Evolutionary conservation across 1,140 invertebrate genomes (phyloP), one percentile per base, ranked within the genome.

Genomic region (Amyelois transitella): DNA sequence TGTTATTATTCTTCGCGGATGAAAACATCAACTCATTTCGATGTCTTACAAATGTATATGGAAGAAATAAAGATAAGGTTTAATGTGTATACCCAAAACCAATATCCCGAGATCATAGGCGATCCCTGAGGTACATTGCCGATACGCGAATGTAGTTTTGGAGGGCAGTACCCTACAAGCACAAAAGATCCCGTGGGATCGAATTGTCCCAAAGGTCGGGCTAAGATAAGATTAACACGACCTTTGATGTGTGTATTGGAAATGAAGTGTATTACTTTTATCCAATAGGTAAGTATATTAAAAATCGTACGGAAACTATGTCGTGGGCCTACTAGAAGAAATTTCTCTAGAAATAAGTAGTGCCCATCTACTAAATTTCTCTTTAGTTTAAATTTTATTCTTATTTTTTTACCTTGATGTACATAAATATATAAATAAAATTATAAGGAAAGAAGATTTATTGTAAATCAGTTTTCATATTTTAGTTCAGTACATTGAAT

Each of bases 181-280:
- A 18, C 21, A 43, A 54, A 44, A 24, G 49, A 44, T 57, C 28
- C 48, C 47, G 17, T 56, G 32, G 32, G 28, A 21, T 47, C 32
- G 22, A 43, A 51, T 50, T 51, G 38, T 51, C 49, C 43, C 49
- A 51, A 51, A 43, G 22, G 49, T 18, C 49, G 55, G 47, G 49
- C 49, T 18, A 14, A 45, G 55, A 57, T 57, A 57, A 57, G 55
- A 57, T 57, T 51, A 57, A 28, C 43, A 52, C 20, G 55, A 52
- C 43, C 22, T 51, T 56, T 51, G 55, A 47, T 45, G 55, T 22
- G 43, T 43, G 55, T 43, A 57, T 38, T 14, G 12, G 32, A 6
- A 38, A 38, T 14, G 1, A 38, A 3, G 32, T 38, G 32, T 38
- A 38, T 14, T 24, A 24, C 4, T 24, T 24, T 3, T 24, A 24